Base-by-base conservation (phyloP, 2,888 invertebrate species). In the Lepidonotus clava region DNA sequence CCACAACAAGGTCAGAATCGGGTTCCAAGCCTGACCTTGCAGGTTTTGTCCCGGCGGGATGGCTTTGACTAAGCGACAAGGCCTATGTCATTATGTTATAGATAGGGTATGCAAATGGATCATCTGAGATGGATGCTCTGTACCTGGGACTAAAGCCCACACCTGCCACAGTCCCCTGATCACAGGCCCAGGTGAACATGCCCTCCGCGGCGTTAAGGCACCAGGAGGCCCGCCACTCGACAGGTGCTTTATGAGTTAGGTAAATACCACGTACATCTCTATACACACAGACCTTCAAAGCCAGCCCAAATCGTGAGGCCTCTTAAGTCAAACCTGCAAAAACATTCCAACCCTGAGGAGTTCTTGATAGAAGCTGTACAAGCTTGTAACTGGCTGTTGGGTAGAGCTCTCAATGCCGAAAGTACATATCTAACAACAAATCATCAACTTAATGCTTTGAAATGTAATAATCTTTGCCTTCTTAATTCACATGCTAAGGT, bases 1-100 rank as follows among this genome's bases (percentile, higher is more conserved):
- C 4, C 71, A 71, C 71, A 71, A 71, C 38, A 71, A 34, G 71
- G 71, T 71, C 71, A 71, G 71, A 32, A 11, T 71, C 71, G 24
- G 38, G 38, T 71, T 71, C 71, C 71, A 34, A 24, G 4, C 38
- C 21, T 71, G 36, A 38, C 71, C 71, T 71, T 71, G 38, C 36
- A 38, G 14, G 14, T 18, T 34, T 18, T 71, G 71, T 71, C 5
- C n/a, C 28, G 61, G 28, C 61, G 11, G 61, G 28, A 1, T 11
- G 61, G 28, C 61, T 61, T 61, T 28, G 61, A 18, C 4, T 28
- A 28, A 32, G 5, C 61, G 4, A 28, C 28, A 4, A 28, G 61
- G 4, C 61, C 61, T 61, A 1, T 61, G 61, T 61, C 61, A 61
- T 61, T 61, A 61, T 61, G 61, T 61, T 61, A 61, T 28, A 61